Percentiles rank a stretch among this genome's conserved stretches.
Conservation (phyloP, 2,113 vertebrate genomes). For the Anolis sagrei region DNA sequence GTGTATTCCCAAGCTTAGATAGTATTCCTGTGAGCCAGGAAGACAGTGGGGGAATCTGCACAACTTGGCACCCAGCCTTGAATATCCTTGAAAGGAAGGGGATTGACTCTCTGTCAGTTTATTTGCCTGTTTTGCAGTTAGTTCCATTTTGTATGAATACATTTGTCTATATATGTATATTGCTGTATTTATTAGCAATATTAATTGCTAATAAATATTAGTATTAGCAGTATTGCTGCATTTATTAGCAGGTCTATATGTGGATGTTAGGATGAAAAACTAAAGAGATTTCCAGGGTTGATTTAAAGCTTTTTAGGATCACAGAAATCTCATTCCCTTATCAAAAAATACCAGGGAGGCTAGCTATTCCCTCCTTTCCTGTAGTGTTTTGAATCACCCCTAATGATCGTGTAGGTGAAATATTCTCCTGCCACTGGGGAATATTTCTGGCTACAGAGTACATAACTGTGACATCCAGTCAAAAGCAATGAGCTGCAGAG, state of each 20-base stretch:
- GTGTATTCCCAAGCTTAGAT: background rate
- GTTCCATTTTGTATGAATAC: background rate
- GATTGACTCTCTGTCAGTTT: background rate
- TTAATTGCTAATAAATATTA: no score
- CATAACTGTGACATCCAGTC: background rate
- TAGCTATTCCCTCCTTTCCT: no score
- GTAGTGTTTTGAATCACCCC: no score
- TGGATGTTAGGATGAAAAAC: background rate
- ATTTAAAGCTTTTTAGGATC: background rate
- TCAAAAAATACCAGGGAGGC: background rate
- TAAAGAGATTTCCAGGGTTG: no score
- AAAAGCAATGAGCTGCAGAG: background rate
- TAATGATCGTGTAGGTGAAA: background rate
- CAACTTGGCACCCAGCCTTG: background rate
- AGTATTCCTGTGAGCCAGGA: background rate
- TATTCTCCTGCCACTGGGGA: background rate
- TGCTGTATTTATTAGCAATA: background rate
- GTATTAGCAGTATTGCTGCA: background rate
- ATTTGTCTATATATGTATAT: background rate
- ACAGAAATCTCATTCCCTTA: background rate
- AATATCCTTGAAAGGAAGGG: background rate
- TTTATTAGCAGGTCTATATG: background rate
- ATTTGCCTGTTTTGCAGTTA: background rate
- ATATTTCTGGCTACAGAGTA: background rate
- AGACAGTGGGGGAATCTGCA: background rate